A percentile compares a stretch with the other conserved stretches of the same genome.
phyloP scores from a whole-genome alignment of 1,140 invertebrate genomes.

The Rhizoglyphus robini region DNA sequence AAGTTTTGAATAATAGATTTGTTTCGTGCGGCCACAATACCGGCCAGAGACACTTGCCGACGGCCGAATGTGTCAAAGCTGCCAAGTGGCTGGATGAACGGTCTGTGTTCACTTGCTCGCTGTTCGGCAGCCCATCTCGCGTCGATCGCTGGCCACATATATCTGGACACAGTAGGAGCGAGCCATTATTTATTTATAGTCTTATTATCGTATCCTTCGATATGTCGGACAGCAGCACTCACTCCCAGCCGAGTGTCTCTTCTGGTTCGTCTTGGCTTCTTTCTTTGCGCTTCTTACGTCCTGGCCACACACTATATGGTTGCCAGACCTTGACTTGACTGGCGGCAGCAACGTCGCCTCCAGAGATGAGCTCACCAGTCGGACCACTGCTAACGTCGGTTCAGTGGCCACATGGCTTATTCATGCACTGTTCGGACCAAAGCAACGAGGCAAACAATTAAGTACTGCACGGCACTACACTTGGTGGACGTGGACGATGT shows the following conservation, averaged over 20 bases:
- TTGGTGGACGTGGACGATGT: too few relatives aligned
- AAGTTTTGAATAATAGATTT: conserved; percentile 17
- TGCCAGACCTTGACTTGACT: neutral
- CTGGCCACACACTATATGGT: neutral
- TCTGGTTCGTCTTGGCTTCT: neutral
- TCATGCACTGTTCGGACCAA: neutral
- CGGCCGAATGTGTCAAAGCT: neutral
- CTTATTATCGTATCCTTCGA: neutral
- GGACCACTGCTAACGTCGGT: neutral
- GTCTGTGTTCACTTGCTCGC: too few relatives aligned
- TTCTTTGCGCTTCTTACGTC: neutral
- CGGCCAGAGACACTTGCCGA: neutral
- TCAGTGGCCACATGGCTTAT: neutral
- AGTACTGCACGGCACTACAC: too few relatives aligned
- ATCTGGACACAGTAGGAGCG: neutral
- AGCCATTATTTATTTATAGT: conserved; percentile 10
- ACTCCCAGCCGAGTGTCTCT: neutral
- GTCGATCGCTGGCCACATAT: too few relatives aligned
- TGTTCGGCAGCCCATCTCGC: too few relatives aligned
- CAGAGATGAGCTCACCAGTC: neutral
- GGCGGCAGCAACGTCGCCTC: neutral
- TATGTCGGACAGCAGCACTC: too few relatives aligned
- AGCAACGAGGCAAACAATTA: neutral
- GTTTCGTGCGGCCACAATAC: neutral
- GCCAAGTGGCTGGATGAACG: too few relatives aligned